Conservation (phyloP, 2,113 vertebrate genomes). For the Syrrhaptes paradoxus region DNA sequence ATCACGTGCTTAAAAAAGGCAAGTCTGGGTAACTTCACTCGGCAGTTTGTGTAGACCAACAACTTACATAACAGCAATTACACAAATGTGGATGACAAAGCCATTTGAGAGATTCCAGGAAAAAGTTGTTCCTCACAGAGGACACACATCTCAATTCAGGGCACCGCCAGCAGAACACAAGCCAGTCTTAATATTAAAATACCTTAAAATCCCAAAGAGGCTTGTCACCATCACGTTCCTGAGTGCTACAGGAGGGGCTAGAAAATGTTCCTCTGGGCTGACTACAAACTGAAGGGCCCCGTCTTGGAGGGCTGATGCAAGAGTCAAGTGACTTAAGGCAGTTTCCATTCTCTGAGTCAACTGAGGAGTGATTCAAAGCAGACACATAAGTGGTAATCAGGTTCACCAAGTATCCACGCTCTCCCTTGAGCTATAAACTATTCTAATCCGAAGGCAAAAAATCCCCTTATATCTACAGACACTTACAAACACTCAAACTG, state of each 20-base stretch:
- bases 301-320: not conserved
- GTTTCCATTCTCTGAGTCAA: not conserved
- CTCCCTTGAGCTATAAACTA: not conserved
- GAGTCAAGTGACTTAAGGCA: not conserved
- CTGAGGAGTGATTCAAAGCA: not conserved
- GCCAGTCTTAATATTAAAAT: not conserved
- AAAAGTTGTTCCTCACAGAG: not conserved
- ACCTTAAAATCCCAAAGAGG: not conserved
- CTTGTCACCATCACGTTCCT: not conserved
- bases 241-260: fast-evolving
- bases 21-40: not conserved
- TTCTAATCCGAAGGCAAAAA: not conserved
- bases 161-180: not conserved
- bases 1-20: not conserved
- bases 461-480: not conserved
- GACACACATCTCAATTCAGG: not conserved
- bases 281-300: not conserved
- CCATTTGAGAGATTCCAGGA: not conserved
- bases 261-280: not conserved
- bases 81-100: not conserved
- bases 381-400: not conserved
- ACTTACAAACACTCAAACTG: not conserved
- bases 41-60: fast-evolving
- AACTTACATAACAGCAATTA: not conserved
- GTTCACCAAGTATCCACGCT: not conserved